Conservation (phyloP, 2,113 vertebrate species). For the Neofelis nebulosa region DNA sequence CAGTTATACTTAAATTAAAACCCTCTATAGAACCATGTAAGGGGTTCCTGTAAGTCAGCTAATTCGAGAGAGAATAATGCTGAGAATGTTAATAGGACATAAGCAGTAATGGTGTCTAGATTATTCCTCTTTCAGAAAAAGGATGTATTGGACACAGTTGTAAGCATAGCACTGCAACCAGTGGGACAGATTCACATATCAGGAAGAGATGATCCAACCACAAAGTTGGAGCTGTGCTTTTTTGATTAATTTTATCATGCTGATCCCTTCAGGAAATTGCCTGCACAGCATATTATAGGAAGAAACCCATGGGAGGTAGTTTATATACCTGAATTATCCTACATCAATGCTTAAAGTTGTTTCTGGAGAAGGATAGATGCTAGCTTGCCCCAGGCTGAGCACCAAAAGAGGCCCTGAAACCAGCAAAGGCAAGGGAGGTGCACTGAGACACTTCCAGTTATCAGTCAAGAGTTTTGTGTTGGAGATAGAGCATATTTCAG, state of each 20-base stretch:
- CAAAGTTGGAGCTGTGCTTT: not conserved
- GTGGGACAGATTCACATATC: not conserved
- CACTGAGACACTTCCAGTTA: not conserved
- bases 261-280: not conserved
- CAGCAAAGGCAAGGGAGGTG: not conserved
- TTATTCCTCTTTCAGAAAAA: not conserved
- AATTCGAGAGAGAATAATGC: not conserved
- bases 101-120: not conserved
- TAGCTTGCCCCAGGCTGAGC: not conserved
- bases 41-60: not conserved
- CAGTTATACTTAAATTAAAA: not conserved
- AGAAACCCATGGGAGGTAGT: not conserved
- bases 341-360: not conserved
- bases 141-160: not conserved
- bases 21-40: not conserved
- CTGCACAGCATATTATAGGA: not conserved
- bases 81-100: too few species aligned
- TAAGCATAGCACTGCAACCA: not conserved
- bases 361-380: not conserved
- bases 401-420: not conserved
- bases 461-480: not conserved
- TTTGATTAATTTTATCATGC: not conserved
- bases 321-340: not conserved
- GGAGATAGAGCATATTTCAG: not conserved
- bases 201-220: not conserved